Evolutionary conservation across 2,113 vertebrate genomes (phyloP).

Genomic region (Hymenochirus boettgeri): DNA sequence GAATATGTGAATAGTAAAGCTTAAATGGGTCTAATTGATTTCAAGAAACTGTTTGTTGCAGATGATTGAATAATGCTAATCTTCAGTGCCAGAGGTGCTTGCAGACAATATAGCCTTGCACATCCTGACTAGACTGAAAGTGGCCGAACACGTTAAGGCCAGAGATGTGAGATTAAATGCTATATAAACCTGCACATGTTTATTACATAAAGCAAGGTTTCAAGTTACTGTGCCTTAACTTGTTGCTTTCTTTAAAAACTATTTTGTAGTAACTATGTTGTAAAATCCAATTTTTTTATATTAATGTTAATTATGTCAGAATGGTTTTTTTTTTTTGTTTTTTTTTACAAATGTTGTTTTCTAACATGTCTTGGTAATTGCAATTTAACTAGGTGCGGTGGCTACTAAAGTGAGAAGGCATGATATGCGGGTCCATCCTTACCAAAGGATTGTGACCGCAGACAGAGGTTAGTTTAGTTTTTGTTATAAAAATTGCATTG

Average conservation of each 20-base stretch:
- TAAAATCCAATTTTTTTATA: conserved; percentile 81
- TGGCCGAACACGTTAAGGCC: conserved; percentile 70
- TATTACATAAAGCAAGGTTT: conserved; percentile 63
- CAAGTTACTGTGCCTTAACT: conserved; percentile 89
- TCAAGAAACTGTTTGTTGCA: conserved; percentile 60
- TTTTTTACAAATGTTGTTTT: conserved; percentile 68
- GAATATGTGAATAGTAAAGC: conserved; percentile 89
- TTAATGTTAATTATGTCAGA: conserved; percentile 69
- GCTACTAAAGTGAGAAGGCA: conserved; percentile 99
- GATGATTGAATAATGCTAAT: conserved; percentile 13
- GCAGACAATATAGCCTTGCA: background rate
- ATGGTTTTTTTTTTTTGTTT: too few relatives aligned
- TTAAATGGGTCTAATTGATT: conserved; percentile 65
- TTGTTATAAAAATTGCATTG: conserved; percentile 63
- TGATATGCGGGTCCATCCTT: conserved; percentile 99
- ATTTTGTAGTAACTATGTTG: conserved; percentile 74
- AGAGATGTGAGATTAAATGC: conserved; percentile 68
- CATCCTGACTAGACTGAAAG: conserved; percentile 60
- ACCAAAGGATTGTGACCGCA: conserved; percentile 99
- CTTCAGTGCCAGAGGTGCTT: conserved; percentile 23
- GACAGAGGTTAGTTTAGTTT: conserved; percentile 99
- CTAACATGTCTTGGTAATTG: conserved; percentile 97
- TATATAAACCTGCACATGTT: conserved; percentile 73
- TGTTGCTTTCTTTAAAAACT: conserved; percentile 71
- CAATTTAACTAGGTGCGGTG: conserved; percentile 99